These are phyloP conservation scores for Nemapogon koenigi DNA, from an alignment of 2,888 invertebrate genomes.

Conservation along the genomic window DNA sequence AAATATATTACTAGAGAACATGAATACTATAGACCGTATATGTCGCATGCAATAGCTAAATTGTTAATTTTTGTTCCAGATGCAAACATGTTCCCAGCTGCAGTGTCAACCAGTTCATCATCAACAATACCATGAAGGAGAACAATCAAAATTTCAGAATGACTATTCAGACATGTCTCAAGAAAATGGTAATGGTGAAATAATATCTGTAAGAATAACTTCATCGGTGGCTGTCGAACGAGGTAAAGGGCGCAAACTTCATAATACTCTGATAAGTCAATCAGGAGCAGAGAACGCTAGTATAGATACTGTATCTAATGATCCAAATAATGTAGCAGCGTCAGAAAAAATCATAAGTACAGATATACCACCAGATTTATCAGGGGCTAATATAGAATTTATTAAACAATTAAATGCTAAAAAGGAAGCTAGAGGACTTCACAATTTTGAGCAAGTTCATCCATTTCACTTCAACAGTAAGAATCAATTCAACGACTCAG, in stretches of 20 bases:
- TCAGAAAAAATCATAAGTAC: slow-evolving; percentile 32
- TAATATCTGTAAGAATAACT: slow-evolving; percentile 64
- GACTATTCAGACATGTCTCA: too few species aligned
- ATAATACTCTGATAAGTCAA: slow-evolving; percentile 19
- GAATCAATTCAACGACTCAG: slow-evolving; percentile 37
- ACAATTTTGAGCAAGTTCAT: slow-evolving; percentile 26
- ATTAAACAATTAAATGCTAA: slow-evolving; percentile 50
- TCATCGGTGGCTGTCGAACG: slow-evolving; percentile 67
- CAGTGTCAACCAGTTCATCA: too few species aligned
- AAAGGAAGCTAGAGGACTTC: slow-evolving; percentile 38
- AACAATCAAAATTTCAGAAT: too few species aligned
- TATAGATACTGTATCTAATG: background rate
- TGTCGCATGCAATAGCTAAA: too few species aligned
- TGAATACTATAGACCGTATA: too few species aligned
- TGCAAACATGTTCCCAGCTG: too few species aligned
- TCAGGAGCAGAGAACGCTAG: background rate
- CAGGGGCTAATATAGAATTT: slow-evolving; percentile 57
- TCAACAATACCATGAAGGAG: too few species aligned
- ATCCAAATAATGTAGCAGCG: slow-evolving; percentile 26
- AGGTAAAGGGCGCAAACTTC: background rate
- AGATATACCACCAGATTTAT: slow-evolving; percentile 39
- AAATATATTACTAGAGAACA: too few species aligned
- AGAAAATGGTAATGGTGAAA: slow-evolving; percentile 45
- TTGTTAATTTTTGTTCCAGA: too few species aligned
- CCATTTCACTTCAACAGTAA: slow-evolving; percentile 61